Percentiles rank a stretch among this genome's conserved stretches.
Evolutionary conservation across 2,113 vertebrate species (phyloP).

Genomic region (Xenopus borealis): DNA sequence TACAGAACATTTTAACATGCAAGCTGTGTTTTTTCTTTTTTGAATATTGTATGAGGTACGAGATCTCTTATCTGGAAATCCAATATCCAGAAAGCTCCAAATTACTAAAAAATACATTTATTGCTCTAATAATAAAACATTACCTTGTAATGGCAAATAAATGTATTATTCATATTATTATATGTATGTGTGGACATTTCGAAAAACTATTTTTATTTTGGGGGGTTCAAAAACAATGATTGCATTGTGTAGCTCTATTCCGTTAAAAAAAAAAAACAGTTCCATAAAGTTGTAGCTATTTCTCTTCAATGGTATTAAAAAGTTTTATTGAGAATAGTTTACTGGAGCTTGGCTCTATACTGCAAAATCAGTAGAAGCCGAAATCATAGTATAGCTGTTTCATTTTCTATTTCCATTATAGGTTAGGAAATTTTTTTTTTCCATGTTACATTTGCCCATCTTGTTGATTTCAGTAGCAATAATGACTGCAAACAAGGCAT

Average conservation of each 20-base stretch:
- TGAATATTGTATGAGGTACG: too few relatives aligned
- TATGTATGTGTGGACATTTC: too few relatives aligned
- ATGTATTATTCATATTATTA: too few relatives aligned
- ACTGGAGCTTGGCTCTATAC: neutral
- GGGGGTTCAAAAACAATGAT: constrained; percentile 21
- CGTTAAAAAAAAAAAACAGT: constrained; percentile 7
- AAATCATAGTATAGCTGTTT: neutral
- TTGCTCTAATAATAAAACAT: too few relatives aligned
- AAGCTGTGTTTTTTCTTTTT: too few relatives aligned
- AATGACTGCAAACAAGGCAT: constrained; percentile 30
- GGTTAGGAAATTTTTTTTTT: neutral
- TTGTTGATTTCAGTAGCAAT: constrained; percentile 8
- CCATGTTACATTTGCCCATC: constrained; percentile 2
- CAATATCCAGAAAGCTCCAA: too few relatives aligned
- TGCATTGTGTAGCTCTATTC: constrained; percentile 17
- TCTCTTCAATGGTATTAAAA: neutral
- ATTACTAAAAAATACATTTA: too few relatives aligned
- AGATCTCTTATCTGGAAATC: too few relatives aligned
- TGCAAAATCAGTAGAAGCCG: constrained; percentile 9
- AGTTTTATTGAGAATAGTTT: neutral
- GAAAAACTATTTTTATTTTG: constrained; percentile 33
- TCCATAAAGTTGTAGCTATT: constrained; percentile 25
- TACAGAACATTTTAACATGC: too few relatives aligned
- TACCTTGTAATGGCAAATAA: too few relatives aligned
- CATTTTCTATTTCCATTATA: neutral